Evolutionary conservation across 2,797 vertebrate species (phyloP).

Genomic region (Leuciscus waleckii): DNA sequence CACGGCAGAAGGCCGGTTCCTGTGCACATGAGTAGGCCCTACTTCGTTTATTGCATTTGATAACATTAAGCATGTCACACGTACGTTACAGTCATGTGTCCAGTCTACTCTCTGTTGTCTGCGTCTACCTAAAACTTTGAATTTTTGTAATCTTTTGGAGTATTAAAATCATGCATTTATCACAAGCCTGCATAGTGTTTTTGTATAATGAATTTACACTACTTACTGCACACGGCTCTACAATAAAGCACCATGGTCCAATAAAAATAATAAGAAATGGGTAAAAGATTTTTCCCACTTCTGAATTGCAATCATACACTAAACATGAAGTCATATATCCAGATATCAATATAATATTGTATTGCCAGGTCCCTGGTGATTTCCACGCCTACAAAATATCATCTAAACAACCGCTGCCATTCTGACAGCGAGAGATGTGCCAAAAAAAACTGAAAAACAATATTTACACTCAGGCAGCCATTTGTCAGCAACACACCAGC

Average conservation of each 20-base stretch:
- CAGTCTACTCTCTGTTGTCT: background rate
- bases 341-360: conserved; percentile 20
- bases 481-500: conserved; percentile 60
- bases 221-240: background rate
- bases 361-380: conserved; percentile 15
- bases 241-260: background rate
- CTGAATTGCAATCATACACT: conserved; percentile 6
- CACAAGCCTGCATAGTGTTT: background rate
- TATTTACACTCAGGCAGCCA: conserved; percentile 66
- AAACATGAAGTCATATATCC: background rate
- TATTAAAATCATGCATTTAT: background rate
- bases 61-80: background rate
- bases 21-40: background rate
- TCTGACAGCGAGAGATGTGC: conserved; percentile 31
- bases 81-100: background rate
- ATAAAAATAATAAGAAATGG: background rate
- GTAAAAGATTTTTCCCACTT: background rate
- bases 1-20: background rate
- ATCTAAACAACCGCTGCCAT: conserved; percentile 20
- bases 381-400: conserved; percentile 23
- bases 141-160: background rate
- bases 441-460: conserved; percentile 55
- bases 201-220: background rate
- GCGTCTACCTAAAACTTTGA: background rate
- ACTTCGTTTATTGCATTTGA: background rate